Conservation (phyloP, 2,113 vertebrate species). For the Coryphaenoides rupestris region DNA sequence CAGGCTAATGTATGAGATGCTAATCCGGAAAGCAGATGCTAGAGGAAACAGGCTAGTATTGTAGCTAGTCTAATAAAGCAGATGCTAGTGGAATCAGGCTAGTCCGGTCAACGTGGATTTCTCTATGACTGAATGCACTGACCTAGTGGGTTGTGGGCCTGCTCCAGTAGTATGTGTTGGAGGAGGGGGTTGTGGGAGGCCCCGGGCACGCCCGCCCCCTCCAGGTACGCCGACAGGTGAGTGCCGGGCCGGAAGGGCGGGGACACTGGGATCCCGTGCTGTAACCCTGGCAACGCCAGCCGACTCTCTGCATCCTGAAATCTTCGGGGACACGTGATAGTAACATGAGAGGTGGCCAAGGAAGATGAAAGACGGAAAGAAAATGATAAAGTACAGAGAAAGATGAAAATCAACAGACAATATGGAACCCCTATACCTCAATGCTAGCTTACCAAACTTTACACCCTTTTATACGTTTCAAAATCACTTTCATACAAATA, state of each 20-base stretch:
- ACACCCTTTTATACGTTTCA: no score
- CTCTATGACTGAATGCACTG: slow-evolving; percentile 19
- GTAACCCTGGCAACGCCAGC: slow-evolving; percentile 78
- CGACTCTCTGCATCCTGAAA: slow-evolving; percentile 84
- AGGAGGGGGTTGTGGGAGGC: slow-evolving; percentile 83
- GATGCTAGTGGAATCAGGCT: no score
- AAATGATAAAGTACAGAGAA: not conserved
- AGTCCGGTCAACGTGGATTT: no score
- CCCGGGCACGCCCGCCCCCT: slow-evolving; percentile 81
- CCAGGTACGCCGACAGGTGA: slow-evolving; percentile 90
- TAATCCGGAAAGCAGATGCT: no score
- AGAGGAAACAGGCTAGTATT: no score
- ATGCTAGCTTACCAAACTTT: no score
- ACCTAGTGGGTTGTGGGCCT: slow-evolving; percentile 83
- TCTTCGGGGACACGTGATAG: slow-evolving; percentile 78
- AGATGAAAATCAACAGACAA: not conserved
- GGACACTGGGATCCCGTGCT: slow-evolving; percentile 82
- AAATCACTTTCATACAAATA: no score
- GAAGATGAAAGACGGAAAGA: not conserved
- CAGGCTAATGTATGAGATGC: no score
- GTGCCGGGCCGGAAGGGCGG: slow-evolving; percentile 80
- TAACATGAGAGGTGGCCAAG: slow-evolving; percentile 79
- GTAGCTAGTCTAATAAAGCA: no score
- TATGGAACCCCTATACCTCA: no score
- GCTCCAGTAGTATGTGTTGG: slow-evolving; percentile 95